phyloP scores from a whole-genome alignment of 2,888 invertebrate genomes.

The Caenorhabditis doughertyi region DNA sequence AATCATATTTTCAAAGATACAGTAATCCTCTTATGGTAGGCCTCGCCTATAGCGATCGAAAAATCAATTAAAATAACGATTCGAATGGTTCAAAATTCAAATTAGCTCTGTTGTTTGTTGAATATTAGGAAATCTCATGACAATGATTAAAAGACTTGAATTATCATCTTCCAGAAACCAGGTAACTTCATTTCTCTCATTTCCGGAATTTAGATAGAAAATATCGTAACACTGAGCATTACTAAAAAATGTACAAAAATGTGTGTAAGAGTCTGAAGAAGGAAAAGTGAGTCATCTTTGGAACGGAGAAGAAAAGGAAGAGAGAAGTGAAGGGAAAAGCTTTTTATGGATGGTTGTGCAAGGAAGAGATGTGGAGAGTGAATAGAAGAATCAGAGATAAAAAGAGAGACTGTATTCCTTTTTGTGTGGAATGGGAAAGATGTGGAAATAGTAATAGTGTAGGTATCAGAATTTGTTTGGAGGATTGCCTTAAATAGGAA shows the following conservation, averaged over 20 bases:
- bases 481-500: too few relatives aligned
- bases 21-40: slow-evolving; percentile 21
- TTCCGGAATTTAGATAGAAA: too few relatives aligned
- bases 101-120: background rate
- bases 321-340: slow-evolving; percentile 14
- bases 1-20: slow-evolving; percentile 22
- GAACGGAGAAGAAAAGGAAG: slow-evolving; percentile 24
- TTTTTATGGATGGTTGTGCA: slow-evolving; percentile 34
- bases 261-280: background rate
- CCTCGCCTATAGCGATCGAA: slow-evolving; percentile 9
- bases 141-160: background rate
- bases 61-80: slow-evolving; percentile 15
- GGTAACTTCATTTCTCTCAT: too few relatives aligned
- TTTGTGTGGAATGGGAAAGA: background rate
- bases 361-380: background rate
- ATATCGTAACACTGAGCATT: background rate
- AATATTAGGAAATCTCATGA: background rate
- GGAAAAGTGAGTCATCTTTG: slow-evolving; percentile 14
- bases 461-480: too few relatives aligned
- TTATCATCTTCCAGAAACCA: background rate
- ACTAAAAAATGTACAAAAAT: slow-evolving; percentile 38
- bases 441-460: slow-evolving; percentile 4
- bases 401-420: slow-evolving; percentile 16
- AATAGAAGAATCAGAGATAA: background rate
- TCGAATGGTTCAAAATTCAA: background rate